Percentiles rank a stretch among this genome's conserved stretches.
These are phyloP conservation scores for Protonemura montana DNA, from an alignment of 2,888 invertebrate species.

Conservation along the genomic window DNA sequence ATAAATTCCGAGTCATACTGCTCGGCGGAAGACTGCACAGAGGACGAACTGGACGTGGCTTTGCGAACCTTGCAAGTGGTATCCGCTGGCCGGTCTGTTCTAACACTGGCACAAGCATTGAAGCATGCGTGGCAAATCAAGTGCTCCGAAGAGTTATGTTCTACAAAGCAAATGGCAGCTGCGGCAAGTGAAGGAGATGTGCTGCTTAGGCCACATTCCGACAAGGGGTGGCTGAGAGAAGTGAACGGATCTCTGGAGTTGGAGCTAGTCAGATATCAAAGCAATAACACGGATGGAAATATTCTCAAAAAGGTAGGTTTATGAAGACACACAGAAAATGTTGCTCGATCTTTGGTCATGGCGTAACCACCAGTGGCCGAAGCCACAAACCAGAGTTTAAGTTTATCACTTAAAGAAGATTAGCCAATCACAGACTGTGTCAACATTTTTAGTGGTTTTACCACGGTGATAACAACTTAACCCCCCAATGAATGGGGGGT, in stretches of 20 bases:
- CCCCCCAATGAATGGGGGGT: too few relatives aligned
- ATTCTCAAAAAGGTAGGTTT: constrained; percentile 14
- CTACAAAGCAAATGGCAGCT: background rate
- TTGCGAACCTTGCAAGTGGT: constrained; percentile 47
- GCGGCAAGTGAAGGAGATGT: background rate
- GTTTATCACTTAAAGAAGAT: too few relatives aligned
- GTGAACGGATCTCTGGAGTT: constrained; percentile 14
- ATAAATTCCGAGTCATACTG: background rate
- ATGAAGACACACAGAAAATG: too few relatives aligned
- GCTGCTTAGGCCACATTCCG: constrained; percentile 30
- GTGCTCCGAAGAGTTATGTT: constrained; percentile 48
- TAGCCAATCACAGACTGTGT: too few relatives aligned
- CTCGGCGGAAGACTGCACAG: background rate
- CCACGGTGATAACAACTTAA: too few relatives aligned
- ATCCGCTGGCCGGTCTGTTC: constrained; percentile 53
- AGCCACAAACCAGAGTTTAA: too few relatives aligned
- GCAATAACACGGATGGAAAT: background rate
- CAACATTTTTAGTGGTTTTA: too few relatives aligned
- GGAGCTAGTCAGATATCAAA: constrained; percentile 29
- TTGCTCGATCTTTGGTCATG: too few relatives aligned
- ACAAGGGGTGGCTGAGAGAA: constrained; percentile 43
- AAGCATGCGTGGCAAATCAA: constrained; percentile 53
- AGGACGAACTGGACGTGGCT: constrained; percentile 43
- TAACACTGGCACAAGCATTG: constrained; percentile 53
- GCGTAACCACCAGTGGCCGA: too few relatives aligned